Evolutionary conservation across 1,140 invertebrate genomes (phyloP), one percentile per base, ranked within the genome.

Genomic region (Branchinecta lynchi): DNA sequence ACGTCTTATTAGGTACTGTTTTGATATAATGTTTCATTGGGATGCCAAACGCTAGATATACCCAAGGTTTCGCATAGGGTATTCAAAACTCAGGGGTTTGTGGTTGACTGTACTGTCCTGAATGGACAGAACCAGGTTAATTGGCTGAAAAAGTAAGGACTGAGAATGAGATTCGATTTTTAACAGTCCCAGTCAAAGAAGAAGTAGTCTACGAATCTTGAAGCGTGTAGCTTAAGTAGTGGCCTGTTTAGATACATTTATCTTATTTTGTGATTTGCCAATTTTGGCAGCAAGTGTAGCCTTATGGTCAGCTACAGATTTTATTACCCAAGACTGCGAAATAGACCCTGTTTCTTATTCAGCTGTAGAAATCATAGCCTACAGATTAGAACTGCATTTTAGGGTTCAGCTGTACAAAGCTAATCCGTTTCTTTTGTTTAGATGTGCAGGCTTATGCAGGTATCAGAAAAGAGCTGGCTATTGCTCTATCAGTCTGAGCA

Each of bases 401-500:
- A 51, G 46, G 9, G 9, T 9, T 9, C 46, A 51, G 46, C 46
- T 51, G 9, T n/a, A 9, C 9, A 9, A 9, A 51, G 9, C 9
- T 51, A 51, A 51, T 51, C n/a, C 46, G 12, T 46, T 51, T 65
- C 70, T 71, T 70, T 74, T 69, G 74, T 78, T 70, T 72, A 88
- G 86, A 45, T 87, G 88, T 84, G 91, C 91, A 72, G 91, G 91
- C 17, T 75, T 89, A 12, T 94, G 90, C 81, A 82, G 79, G 44
- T 95, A 93, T 80, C 84, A 89, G 78, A 82, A 86, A 1, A 79
- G 84, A 74, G 85, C 83, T 71, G 88, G 90, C 20, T 79, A 90
- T 15, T 93, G 93, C 75, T 85, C 87, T 9, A 89, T 93, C 66
- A 82, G 87, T 7, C 78, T 99, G 5, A 97, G 93, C 78, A 85